phyloP scores from a whole-genome alignment of 2,797 vertebrate species.

The Ctenopoma multispine region DNA sequence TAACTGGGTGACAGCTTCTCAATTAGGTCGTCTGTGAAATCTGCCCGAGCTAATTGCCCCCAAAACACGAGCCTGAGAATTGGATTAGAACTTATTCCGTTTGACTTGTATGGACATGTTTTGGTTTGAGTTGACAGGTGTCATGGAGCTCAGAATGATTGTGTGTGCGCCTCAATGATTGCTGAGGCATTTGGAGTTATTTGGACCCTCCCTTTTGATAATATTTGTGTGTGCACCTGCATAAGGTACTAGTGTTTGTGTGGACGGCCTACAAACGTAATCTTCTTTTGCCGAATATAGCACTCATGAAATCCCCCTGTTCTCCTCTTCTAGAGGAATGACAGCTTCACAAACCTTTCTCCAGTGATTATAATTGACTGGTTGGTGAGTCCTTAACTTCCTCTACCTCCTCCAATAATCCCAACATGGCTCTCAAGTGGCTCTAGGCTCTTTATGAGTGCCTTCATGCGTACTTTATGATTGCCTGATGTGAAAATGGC shows the following conservation, averaged over 20 bases:
- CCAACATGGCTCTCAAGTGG: constrained; percentile 80
- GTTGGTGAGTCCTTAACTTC: constrained; percentile 79
- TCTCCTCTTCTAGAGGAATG: constrained; percentile 54
- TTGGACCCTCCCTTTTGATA: constrained; percentile 42
- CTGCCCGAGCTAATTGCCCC: constrained; percentile 78
- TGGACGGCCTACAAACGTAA: constrained; percentile 41
- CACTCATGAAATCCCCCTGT: constrained; percentile 44
- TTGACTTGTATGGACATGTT: constrained; percentile 69
- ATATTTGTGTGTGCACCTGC: constrained; percentile 44
- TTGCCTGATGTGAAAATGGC: constrained; percentile 83
- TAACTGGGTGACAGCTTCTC: constrained; percentile 85
- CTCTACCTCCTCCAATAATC: constrained; percentile 78
- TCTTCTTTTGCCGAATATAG: constrained; percentile 27
- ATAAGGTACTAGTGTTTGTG: constrained; percentile 14
- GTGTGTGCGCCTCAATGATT: constrained; percentile 35
- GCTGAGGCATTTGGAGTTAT: constrained; percentile 47
- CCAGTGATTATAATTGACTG: constrained; percentile 76
- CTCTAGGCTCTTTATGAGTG: constrained; percentile 78
- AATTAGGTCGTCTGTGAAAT: constrained; percentile 83
- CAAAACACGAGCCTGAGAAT: constrained; percentile 62
- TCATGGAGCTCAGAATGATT: constrained; percentile 55
- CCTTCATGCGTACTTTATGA: constrained; percentile 78
- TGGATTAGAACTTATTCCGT: constrained; percentile 61
- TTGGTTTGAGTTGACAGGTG: constrained; percentile 62
- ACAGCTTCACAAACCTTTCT: constrained; percentile 71